A percentile compares a stretch with the other conserved stretches of the same genome.
These are phyloP conservation scores for Odocoileus virginianus DNA, from an alignment of 2,113 vertebrate genomes.

Conservation along the genomic window DNA sequence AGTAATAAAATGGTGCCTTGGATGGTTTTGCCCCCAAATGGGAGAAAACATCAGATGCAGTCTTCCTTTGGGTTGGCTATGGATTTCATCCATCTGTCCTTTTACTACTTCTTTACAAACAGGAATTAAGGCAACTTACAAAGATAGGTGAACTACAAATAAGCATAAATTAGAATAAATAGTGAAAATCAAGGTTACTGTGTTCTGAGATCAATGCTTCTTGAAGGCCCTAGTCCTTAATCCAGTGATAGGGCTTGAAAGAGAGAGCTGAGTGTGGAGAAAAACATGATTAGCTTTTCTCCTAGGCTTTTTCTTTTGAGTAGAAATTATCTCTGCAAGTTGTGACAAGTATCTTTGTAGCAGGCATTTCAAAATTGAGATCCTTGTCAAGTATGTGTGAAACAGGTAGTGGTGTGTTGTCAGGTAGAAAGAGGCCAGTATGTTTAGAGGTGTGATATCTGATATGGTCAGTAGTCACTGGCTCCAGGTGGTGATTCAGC, in stretches of 20 bases:
- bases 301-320: neutral
- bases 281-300: neutral
- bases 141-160: neutral
- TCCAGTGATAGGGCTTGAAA: neutral
- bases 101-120: neutral
- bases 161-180: neutral
- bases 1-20: conserved; percentile 1
- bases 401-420: neutral
- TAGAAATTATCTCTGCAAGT: neutral
- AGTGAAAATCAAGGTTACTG: neutral
- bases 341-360: neutral
- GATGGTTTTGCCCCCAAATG: neutral
- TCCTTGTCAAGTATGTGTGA: neutral
- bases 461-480: neutral
- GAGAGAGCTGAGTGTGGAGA: neutral
- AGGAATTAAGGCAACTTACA: neutral
- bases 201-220: neutral
- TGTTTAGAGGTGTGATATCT: neutral
- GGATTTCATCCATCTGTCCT: neutral
- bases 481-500: neutral
- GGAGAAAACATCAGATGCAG: neutral
- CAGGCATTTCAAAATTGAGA: conserved; percentile 15
- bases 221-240: neutral
- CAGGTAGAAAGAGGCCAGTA: neutral
- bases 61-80: neutral